Percentiles rank a stretch among this genome's conserved stretches.
Evolutionary conservation across 2,888 invertebrate species (phyloP).

Genomic region (Nymphalis polychloros): DNA sequence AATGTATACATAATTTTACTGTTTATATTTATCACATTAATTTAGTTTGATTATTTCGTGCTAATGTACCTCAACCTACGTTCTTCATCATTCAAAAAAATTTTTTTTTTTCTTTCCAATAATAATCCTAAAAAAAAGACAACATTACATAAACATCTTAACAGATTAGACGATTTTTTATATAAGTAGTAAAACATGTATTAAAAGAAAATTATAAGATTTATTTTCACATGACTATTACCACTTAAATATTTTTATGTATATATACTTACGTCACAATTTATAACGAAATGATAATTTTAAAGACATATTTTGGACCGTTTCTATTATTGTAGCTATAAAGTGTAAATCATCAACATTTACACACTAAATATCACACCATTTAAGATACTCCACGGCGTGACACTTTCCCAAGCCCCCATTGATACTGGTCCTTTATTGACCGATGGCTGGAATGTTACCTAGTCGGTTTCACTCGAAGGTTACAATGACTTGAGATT

Average conservation of each 20-base stretch:
- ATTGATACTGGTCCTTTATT: constrained; percentile 38
- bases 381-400: constrained; percentile 48
- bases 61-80: background rate
- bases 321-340: constrained; percentile 6
- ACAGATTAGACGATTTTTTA: no score
- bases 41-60: constrained; percentile 23
- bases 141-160: background rate
- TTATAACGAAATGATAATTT: constrained; percentile 1
- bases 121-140: no score
- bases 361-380: constrained; percentile 44
- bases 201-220: background rate
- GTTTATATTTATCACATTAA: constrained; percentile 30
- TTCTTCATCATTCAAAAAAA: background rate
- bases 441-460: constrained; percentile 39
- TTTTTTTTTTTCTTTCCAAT: no score
- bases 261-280: background rate
- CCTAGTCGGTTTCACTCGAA: constrained; percentile 33
- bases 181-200: no score
- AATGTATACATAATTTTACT: constrained; percentile 35
- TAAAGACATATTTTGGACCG: background rate
- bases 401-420: constrained; percentile 36
- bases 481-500: constrained; percentile 33
- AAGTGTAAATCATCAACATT: constrained; percentile 20
- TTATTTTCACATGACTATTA: background rate
- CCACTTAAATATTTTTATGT: background rate